phyloP scores from a whole-genome alignment of 1,140 invertebrate genomes.

The Bombus huntii region DNA sequence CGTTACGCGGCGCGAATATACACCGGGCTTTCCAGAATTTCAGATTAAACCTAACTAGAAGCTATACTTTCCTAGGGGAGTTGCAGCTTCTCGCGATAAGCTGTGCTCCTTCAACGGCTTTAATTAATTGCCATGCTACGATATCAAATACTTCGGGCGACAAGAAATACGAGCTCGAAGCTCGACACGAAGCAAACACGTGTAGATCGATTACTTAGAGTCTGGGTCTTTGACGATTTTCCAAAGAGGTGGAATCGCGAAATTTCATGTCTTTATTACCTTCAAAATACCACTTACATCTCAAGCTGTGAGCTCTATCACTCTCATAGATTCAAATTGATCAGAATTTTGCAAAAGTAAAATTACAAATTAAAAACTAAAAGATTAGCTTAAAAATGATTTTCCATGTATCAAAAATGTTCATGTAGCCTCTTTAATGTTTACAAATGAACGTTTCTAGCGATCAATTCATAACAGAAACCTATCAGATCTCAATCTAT shows the following conservation, averaged over 20 bases:
- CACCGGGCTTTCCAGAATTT: constrained; percentile 45
- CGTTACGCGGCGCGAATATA: constrained; percentile 44
- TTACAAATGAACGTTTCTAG: background rate
- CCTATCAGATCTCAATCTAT: background rate
- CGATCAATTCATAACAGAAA: background rate
- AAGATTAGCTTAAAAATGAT: no score
- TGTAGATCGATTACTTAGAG: background rate
- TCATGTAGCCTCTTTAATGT: background rate
- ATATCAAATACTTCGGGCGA: background rate
- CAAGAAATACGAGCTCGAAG: background rate
- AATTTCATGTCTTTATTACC: background rate
- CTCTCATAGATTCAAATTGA: no score
- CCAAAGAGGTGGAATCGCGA: background rate
- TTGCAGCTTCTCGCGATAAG: constrained; percentile 37
- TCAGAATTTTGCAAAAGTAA: no score
- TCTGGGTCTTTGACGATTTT: background rate
- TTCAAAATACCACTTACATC: no score
- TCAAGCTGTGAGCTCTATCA: no score
- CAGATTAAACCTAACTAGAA: constrained; percentile 49
- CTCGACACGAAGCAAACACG: background rate
- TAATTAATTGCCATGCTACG: constrained; percentile 34
- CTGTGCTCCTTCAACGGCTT: constrained; percentile 4
- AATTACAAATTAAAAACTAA: no score
- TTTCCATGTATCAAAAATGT: no score
- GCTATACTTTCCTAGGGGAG: constrained; percentile 47